Evolutionary conservation across 2,113 vertebrate genomes (phyloP), one percentile per base, ranked within the genome.

Genomic region (Haemorhous mexicanus): DNA sequence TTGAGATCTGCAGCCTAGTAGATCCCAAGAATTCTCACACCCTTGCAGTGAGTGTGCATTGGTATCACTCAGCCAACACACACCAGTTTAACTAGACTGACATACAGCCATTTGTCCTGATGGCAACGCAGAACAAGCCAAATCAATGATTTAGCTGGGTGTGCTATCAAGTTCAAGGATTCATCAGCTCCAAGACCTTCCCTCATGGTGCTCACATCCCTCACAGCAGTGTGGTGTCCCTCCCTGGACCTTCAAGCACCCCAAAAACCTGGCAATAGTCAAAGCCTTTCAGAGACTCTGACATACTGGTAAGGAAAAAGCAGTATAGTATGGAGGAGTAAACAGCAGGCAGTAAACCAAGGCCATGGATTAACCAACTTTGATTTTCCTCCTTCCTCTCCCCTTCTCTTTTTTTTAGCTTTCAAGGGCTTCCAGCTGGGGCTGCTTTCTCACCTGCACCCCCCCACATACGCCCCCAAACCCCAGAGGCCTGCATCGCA

Each of bases 261-360:
- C 74, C 33, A 58, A 69, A 91, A 95, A 46, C 32, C 28, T 88
- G 50, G 9, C 23, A 88, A 46, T 72, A 90, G 44, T 43, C 58
- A 75, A 94, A 82, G 72, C 19, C 16, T 61, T 27, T 91, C 39
- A 37, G 9, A 73, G 41, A 13, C 17, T 68, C 52, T 78, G 27
- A 52, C 52, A 43, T 5, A 4, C 58, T 77, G 23, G 16, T 78
- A 52, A 22, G 46, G 35, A 41, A 83, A 44, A 85, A 50, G 21
- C 59, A 66, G 39, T 74, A 28, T 19, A 24, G 9, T 53, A 39
- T 8, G 52, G 47, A 39, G 32, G 7, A 85, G 12, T 68, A 53
- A 95, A 76, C 32, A 73, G 59, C 75, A 90, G 43, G 35, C 43
- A 93, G 63, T 63, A 93, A 94, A 83, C 6, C 59, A 86, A 80